Base-by-base conservation (phyloP, 2,797 vertebrate species). In the Silurus aristotelis region DNA sequence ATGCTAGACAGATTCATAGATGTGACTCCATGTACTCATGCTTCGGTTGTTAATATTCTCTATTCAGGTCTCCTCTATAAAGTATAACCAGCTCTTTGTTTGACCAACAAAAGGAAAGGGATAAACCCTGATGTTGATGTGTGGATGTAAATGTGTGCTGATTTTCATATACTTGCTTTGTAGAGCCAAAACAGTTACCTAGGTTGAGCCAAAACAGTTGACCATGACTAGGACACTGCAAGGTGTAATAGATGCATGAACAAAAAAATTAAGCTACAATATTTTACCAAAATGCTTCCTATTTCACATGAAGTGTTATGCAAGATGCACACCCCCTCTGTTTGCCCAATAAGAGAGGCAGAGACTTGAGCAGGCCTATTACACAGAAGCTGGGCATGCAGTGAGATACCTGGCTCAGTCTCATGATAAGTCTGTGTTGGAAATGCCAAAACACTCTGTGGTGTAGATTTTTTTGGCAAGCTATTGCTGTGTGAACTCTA, bases 311-410 rank as follows among this genome's bases (percentile, higher is more conserved):
- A 60, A 56, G 9, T 64, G 66, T 94, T 94, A 91, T 91, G 90
- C 89, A 94, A 94, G 1, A 15, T 58, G 72, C 84, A 87, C 73
- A 80, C 88, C 64, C 84, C 88, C 46, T 43, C 84, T 70, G 56
- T 82, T 84, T 25, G 17, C 73, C 92, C 93, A 94, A 92, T 93
- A 86, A 84, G 85, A 85, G 63, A 58, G 70, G 79, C 48, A 25
- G 61, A 63, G 6, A 0, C 75, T 61, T 87, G 82, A 87, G 63
- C 6, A 10, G n/a, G n/a, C 19, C 61, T 27, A 7, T 67, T 52
- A 52, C 46, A 55, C 43, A 17, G 15, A 66, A 27, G 79, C 84
- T 88, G 58, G 66, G 22, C 15, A 0, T 80, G 38, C 73, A 78
- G n/a, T 80, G 76, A 90, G 88, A 84, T 8, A 46, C 82, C 20